phyloP scores from a whole-genome alignment of 2,797 vertebrate genomes.

The Typhlichthys subterraneus region DNA sequence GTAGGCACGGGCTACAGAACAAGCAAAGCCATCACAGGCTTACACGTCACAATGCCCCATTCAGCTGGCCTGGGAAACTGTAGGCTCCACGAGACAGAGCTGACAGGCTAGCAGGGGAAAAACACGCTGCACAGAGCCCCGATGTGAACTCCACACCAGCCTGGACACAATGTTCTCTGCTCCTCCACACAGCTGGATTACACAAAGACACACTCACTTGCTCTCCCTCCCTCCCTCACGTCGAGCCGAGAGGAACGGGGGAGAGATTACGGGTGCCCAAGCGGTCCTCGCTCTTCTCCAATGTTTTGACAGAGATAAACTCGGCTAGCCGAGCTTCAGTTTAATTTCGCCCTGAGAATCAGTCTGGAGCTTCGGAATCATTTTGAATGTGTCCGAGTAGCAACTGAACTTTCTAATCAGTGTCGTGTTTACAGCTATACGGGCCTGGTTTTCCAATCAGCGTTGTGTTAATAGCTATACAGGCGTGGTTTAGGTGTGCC shows the following conservation, averaged over 20 bases:
- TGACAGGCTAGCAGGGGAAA: slow-evolving; percentile 29
- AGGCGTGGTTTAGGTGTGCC: too few relatives aligned
- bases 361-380: too few relatives aligned
- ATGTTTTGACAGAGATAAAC: slow-evolving; percentile 40
- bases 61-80: slow-evolving; percentile 30
- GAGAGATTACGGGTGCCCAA: slow-evolving; percentile 38
- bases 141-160: slow-evolving; percentile 44
- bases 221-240: slow-evolving; percentile 31
- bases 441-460: too few relatives aligned
- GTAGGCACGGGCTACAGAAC: slow-evolving; percentile 20
- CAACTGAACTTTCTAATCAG: too few relatives aligned
- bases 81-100: slow-evolving; percentile 42
- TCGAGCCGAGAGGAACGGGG: slow-evolving; percentile 41
- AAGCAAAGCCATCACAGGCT: slow-evolving; percentile 37
- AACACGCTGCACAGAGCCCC: slow-evolving; percentile 46
- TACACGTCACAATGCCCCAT: slow-evolving; percentile 59
- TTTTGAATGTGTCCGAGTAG: too few relatives aligned
- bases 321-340: slow-evolving; percentile 18
- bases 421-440: too few relatives aligned
- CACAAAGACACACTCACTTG: slow-evolving; percentile 45
- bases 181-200: slow-evolving; percentile 68
- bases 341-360: too few relatives aligned
- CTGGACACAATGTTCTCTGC: slow-evolving; percentile 71
- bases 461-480: too few relatives aligned
- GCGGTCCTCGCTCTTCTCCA: slow-evolving; percentile 29